Base-by-base conservation (phyloP, 2,888 invertebrate species). In the Phyllotreta striolata region DNA sequence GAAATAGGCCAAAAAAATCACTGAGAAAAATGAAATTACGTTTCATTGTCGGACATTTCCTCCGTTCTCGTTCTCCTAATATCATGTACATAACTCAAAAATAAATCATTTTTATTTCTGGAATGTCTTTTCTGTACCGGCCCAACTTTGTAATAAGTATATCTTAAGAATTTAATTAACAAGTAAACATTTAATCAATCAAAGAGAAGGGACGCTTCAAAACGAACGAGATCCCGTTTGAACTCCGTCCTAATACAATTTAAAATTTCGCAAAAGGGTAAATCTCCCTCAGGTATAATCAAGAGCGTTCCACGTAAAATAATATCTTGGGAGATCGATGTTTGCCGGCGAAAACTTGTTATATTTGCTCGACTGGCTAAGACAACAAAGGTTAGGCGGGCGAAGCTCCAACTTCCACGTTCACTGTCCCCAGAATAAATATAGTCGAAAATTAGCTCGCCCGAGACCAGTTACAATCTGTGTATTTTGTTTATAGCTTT, bases 1-100 rank as follows among this genome's bases (percentile, higher is more conserved):
- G 41, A 54, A 54, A 40, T 54, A 54, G 54, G 10, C 13, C 8
- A 54, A 40, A 54, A 52, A 54, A 40, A 12, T 55, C 43, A 43
- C 34, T 6, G n/a, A 10, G 43, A 43, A 55, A 55, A 55, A 51
- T 51, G n/a, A 51, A 37, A 51, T 51, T 51, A 35, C 51, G 8
- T 51, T 51, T 47, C 47, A 47, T 47, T 47, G 47, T 47, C 6
- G 47, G 47, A 47, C 47, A 47, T 47, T 47, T 51, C 51, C 37
- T 37, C 51, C 51, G 37, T 51, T 51, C 38, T 51, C 51, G 8
- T 51, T 51, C 6, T 47, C 34, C 35, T 51, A 47, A 46, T 46
- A n/a, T 49, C 37, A 34, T 34, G 34, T 49, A 49, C 24, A 14
- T 24, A 49, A 14, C 14, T 24, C 37, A 13, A 8, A 51, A 51